Conservation (phyloP, 2,113 vertebrate genomes). For the Larimichthys polyactis region DNA sequence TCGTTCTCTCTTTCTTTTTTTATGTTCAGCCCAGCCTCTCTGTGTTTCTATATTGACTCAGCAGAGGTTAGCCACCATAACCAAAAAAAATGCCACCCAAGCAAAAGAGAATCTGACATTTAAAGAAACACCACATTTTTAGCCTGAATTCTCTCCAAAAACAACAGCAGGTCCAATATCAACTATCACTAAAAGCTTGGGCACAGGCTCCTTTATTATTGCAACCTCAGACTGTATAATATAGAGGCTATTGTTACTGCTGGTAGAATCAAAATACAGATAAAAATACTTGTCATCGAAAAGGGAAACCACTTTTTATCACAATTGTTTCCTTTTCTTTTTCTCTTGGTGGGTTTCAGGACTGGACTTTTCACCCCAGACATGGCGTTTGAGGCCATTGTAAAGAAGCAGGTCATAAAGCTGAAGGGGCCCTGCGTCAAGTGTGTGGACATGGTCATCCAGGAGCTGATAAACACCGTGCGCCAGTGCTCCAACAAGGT, state of each 20-base stretch:
- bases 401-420: conserved; percentile 97
- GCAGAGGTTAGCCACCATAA: conserved; percentile 39
- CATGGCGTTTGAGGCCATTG: conserved; percentile 97
- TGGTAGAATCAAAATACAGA: conserved; percentile 9
- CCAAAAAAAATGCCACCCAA: conserved; percentile 40
- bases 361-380: conserved; percentile 97
- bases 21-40: conserved; percentile 2
- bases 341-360: conserved; percentile 76
- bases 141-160: conserved; percentile 26
- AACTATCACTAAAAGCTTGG: background rate
- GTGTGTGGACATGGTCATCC: conserved; percentile 96
- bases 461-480: conserved; percentile 95
- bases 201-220: background rate
- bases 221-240: background rate
- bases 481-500: conserved; percentile 96
- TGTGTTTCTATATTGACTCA: conserved; percentile 50
- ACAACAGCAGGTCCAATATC: conserved; percentile 13
- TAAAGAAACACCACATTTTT: conserved; percentile 40
- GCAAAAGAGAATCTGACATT: conserved; percentile 47
- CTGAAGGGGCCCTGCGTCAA: conserved; percentile 96
- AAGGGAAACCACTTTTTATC: background rate
- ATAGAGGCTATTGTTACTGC: background rate
- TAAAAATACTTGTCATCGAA: background rate
- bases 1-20: conserved; percentile 14
- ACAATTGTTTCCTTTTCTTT: background rate